Base-by-base conservation (phyloP, 2,888 invertebrate genomes). In the Baronia brevicornis region DNA sequence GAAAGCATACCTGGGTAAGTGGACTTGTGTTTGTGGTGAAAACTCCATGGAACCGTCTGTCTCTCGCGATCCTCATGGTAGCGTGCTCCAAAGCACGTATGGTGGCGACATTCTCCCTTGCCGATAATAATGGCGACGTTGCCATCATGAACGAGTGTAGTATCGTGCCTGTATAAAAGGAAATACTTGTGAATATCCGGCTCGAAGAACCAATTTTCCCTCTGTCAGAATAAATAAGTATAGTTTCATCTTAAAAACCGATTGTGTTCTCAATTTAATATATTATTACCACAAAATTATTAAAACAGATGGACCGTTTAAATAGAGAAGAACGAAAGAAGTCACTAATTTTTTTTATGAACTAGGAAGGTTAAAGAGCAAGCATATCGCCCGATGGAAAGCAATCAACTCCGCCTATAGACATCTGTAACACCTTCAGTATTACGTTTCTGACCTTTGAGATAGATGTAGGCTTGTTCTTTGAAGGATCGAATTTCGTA, bases 71-170 rank as follows among this genome's bases (percentile, higher is more conserved):
- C 24, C 84, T 74, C 42, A 93, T 69, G 2, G 91, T 91, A 46
- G 92, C 91, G 36, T 89, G 86, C 67, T 95, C 95, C 86, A 95
- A 89, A 36, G 89, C 90, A 39, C 89, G 87, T 73, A 95, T 93
- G 4, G 93, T 87, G 4, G 90, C 85, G 3, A 95, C 91, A 58
- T 95, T 95, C 57, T 95, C 92, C 27, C 89, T 88, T 0, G 92
- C 61, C 34, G 79, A 85, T 21, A 95, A 68, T 0, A 84, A 67
- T 5, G 87, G 80, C 39, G 87, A 87, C 0, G 94, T 95, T 1
- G 91, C 93, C 93, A 95, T 94, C 94, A 95, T 95, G 64, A 93
- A 94, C 1, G 91, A 90, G 56, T 95, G 94, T 0, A 95, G 82
- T 22, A 95, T 87, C 48, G 70, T 49, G 1, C 82, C 82, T 78